phyloP scores from a whole-genome alignment of 2,113 vertebrate genomes.

The Platichthys stellatus region DNA sequence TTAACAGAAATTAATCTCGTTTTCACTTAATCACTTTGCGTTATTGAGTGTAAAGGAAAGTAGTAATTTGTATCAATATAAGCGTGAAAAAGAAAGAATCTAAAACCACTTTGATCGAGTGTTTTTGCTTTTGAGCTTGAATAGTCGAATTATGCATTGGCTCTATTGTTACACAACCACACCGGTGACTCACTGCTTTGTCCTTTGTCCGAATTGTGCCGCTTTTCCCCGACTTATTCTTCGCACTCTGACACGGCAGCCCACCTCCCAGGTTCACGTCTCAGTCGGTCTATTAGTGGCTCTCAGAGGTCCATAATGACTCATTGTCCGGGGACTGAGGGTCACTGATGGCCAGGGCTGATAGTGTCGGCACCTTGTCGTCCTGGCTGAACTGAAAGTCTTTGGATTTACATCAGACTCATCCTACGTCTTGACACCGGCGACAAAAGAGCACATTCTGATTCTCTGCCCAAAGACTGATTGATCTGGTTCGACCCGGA shows the following conservation, averaged over 20 bases:
- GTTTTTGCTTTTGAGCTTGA: conserved; percentile 7
- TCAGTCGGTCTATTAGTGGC: conserved; percentile 79
- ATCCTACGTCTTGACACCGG: conserved; percentile 62
- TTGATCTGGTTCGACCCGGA: conserved; percentile 75
- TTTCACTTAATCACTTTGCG: neutral
- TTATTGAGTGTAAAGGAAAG: neutral
- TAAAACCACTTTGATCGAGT: too few species aligned
- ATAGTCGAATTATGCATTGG: conserved; percentile 1
- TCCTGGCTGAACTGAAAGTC: conserved; percentile 62
- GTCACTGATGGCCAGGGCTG: conserved; percentile 76
- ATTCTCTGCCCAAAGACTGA: conserved; percentile 70
- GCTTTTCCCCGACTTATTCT: conserved; percentile 17
- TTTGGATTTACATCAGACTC: conserved; percentile 78
- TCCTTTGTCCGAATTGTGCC: conserved; percentile 1
- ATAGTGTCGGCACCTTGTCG: conserved; percentile 74
- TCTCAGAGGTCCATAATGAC: conserved; percentile 75
- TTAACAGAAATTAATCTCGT: neutral
- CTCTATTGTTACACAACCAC: conserved; percentile 23
- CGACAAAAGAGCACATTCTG: conserved; percentile 76
- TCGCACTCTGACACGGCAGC: conserved; percentile 25
- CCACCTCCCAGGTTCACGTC: conserved; percentile 65
- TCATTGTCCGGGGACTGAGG: conserved; percentile 77
- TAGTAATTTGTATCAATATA: neutral
- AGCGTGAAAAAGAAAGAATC: neutral
- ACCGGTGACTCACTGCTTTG: conserved; percentile 6